phyloP scores from a whole-genome alignment of 2,888 invertebrate species.

The Tenthredo distinguenda region DNA sequence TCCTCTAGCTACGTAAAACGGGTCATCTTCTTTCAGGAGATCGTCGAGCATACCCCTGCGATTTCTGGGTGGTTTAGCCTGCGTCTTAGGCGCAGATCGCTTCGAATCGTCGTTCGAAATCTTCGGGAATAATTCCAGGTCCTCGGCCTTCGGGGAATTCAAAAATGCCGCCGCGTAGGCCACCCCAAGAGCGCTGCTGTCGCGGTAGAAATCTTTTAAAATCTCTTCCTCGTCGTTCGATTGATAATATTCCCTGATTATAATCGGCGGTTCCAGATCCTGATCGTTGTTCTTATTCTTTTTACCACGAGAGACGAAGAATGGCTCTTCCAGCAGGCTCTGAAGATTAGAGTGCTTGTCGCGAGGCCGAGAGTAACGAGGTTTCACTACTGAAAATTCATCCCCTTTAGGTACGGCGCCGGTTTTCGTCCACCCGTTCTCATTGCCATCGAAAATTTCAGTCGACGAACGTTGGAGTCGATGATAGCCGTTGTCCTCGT shows the following conservation, averaged over 20 bases:
- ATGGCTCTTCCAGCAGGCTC: constrained; percentile 64
- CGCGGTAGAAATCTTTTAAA: constrained; percentile 4
- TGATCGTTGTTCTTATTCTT: constrained; percentile 46
- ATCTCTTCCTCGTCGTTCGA: not conserved
- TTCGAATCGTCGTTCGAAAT: not conserved
- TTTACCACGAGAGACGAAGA: constrained; percentile 66
- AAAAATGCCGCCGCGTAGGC: not conserved
- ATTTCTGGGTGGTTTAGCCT: constrained; percentile 50
- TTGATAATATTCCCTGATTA: not conserved
- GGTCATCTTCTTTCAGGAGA: constrained; percentile 62
- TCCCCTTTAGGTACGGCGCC: not conserved
- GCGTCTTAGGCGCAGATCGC: not conserved
- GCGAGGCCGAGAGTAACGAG: constrained; percentile 57
- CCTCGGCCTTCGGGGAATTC: not conserved
- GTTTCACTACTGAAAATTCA: not conserved
- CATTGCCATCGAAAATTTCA: not conserved
- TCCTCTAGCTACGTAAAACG: constrained; percentile 64
- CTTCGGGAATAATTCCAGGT: not conserved
- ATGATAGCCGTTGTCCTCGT: not conserved
- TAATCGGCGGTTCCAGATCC: not conserved
- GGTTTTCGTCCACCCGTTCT: not conserved
- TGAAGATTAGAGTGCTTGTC: constrained; percentile 64
- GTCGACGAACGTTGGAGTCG: not conserved
- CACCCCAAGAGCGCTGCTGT: not conserved
- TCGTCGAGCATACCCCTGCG: constrained; percentile 62